Evolutionary conservation across 2,888 invertebrate genomes (phyloP).

Genomic region (Timema cristinae): DNA sequence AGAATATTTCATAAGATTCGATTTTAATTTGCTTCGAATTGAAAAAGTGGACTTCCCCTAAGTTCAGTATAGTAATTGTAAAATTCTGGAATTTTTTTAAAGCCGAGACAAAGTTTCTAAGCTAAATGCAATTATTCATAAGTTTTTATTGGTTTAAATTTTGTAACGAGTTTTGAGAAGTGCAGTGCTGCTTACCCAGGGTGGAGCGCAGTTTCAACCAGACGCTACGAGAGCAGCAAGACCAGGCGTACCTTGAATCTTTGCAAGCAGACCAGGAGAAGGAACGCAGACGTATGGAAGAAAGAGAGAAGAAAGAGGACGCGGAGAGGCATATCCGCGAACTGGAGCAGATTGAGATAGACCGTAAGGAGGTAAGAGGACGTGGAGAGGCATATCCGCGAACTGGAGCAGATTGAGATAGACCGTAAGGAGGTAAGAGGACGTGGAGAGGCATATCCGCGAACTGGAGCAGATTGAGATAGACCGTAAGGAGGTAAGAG

Average conservation of each 20-base stretch:
- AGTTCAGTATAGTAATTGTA: too few species aligned
- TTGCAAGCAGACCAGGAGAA: conserved; percentile 92
- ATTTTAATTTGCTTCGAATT: too few species aligned
- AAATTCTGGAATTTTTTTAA: too few species aligned
- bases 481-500: conserved; percentile 44
- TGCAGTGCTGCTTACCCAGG: conserved; percentile 41
- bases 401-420: conserved; percentile 46
- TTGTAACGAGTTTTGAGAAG: too few species aligned
- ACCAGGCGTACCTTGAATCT: conserved; percentile 90
- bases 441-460: conserved; percentile 39
- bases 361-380: conserved; percentile 45
- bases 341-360: conserved; percentile 46
- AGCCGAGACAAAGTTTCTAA: too few species aligned
- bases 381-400: conserved; percentile 38
- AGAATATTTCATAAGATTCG: too few species aligned
- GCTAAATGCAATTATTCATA: too few species aligned
- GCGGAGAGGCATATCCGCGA: conserved; percentile 39
- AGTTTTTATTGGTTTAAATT: too few species aligned
- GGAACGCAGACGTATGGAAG: conserved; percentile 66
- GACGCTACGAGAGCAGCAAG: conserved; percentile 83
- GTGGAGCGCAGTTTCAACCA: conserved; percentile 79
- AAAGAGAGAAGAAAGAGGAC: conserved; percentile 46
- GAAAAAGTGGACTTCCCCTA: too few species aligned
- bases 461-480: conserved; percentile 46
- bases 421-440: conserved; percentile 45